These are phyloP conservation scores for Drosophila erecta DNA, from an alignment of 1,140 invertebrate species.

Conservation along the genomic window DNA sequence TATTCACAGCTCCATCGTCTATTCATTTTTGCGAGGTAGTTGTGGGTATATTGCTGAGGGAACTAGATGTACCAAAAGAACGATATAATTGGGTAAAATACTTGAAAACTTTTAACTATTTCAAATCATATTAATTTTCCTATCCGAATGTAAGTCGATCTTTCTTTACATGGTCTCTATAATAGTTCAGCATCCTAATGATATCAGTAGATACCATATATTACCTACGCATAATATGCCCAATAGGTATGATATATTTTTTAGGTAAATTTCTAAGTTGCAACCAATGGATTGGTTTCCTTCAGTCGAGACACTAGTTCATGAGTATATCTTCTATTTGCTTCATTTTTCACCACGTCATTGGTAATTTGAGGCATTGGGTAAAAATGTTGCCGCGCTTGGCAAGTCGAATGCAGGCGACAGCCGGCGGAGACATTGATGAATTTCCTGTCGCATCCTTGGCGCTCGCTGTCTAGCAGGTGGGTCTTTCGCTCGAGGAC, in stretches of 20 bases:
- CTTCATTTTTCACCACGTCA: constrained; percentile 39
- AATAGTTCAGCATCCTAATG: too few species aligned
- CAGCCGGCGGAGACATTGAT: constrained; percentile 77
- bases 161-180: too few species aligned
- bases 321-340: neutral
- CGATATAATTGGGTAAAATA: too few species aligned
- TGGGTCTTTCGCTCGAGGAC: constrained; percentile 5
- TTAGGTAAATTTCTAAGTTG: neutral
- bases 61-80: too few species aligned
- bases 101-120: too few species aligned
- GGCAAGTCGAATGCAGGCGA: constrained; percentile 61
- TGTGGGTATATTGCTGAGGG: neutral
- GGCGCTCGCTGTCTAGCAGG: constrained; percentile 19
- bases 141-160: too few species aligned
- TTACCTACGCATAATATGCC: too few species aligned
- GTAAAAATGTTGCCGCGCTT: constrained; percentile 66
- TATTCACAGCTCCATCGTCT: constrained; percentile 8
- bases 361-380: constrained; percentile 69
- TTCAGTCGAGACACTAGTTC: constrained; percentile 3
- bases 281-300: constrained; percentile 2
- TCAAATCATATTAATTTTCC: too few species aligned
- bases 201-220: too few species aligned
- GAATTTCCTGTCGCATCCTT: constrained; percentile 80
- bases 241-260: constrained; percentile 3
- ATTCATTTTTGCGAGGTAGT: neutral